phyloP scores from a whole-genome alignment of 2,888 invertebrate genomes.

The Aspidiotus rigidus region DNA sequence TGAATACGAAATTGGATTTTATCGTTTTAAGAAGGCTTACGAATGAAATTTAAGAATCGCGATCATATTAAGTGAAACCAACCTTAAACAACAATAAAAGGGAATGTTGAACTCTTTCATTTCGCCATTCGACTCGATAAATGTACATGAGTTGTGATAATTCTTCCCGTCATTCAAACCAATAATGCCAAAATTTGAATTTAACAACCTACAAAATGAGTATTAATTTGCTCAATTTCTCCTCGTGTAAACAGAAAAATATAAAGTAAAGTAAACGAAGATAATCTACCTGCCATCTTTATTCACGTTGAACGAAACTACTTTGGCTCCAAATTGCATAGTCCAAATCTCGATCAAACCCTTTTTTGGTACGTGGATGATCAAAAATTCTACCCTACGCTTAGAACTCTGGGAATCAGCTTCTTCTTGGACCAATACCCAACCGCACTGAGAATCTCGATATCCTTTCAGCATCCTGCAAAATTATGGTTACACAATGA shows the following conservation, averaged over 20 bases:
- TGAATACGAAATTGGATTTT: no score
- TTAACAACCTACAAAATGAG: conserved; percentile 52
- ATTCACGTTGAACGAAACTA: conserved; percentile 82
- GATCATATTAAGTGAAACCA: conserved; percentile 11
- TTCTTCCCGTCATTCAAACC: conserved; percentile 55
- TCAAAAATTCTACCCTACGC: conserved; percentile 57
- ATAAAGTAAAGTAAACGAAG: conserved; percentile 5
- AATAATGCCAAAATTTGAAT: conserved; percentile 70
- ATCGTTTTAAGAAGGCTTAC: no score
- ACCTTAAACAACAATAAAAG: conserved; percentile 75
- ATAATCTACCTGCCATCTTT: conserved; percentile 57
- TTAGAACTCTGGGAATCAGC: conserved; percentile 39
- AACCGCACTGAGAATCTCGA: conserved; percentile 89
- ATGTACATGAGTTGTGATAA: conserved; percentile 59
- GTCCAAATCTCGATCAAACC: conserved; percentile 90
- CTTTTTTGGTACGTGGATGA: conserved; percentile 86
- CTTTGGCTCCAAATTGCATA: conserved; percentile 77
- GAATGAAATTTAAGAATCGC: no score
- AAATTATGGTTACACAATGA: conserved; percentile 18
- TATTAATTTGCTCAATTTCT: background rate
- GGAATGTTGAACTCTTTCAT: conserved; percentile 77
- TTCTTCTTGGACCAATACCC: conserved; percentile 72
- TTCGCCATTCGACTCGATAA: conserved; percentile 73
- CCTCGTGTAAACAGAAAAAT: background rate
- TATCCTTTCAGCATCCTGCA: conserved; percentile 52